Conservation (phyloP, 1,140 invertebrate genomes). For the Araneus ventricosus region DNA sequence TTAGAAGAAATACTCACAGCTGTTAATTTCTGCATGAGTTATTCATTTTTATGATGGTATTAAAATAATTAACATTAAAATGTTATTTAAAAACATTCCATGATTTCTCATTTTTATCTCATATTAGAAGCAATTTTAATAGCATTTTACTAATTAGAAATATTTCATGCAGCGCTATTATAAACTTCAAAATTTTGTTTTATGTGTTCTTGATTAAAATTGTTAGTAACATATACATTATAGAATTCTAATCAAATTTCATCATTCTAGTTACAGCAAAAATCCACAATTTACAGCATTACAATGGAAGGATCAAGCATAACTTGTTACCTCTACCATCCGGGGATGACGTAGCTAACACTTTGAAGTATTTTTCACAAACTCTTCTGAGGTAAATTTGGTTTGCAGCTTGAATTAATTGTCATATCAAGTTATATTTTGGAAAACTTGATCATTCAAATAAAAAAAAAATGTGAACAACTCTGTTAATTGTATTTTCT, state of each 20-base stretch:
- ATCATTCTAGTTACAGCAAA: constrained; percentile 89
- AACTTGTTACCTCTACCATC: constrained; percentile 94
- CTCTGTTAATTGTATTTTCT: not conserved
- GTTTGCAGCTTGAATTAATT: too few relatives aligned
- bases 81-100: too few relatives aligned
- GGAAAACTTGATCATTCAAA: not conserved
- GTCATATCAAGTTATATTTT: not conserved
- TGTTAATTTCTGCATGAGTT: too few relatives aligned
- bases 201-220: not conserved
- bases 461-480: not conserved
- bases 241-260: not conserved
- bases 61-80: too few relatives aligned
- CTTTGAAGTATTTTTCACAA: constrained; percentile 98
- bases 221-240: not conserved
- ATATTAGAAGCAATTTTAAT: too few relatives aligned
- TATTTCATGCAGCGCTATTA: too few relatives aligned
- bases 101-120: too few relatives aligned
- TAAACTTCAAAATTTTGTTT: too few relatives aligned
- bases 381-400: constrained; percentile 93
- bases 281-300: constrained; percentile 97
- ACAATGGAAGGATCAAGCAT: constrained; percentile 94
- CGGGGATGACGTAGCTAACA: constrained; percentile 97
- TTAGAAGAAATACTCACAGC: too few relatives aligned
- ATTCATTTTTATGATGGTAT: too few relatives aligned
- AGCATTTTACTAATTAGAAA: too few relatives aligned